These are phyloP conservation scores for Emmelina monodactyla DNA, from an alignment of 2,888 invertebrate species.

Conservation along the genomic window DNA sequence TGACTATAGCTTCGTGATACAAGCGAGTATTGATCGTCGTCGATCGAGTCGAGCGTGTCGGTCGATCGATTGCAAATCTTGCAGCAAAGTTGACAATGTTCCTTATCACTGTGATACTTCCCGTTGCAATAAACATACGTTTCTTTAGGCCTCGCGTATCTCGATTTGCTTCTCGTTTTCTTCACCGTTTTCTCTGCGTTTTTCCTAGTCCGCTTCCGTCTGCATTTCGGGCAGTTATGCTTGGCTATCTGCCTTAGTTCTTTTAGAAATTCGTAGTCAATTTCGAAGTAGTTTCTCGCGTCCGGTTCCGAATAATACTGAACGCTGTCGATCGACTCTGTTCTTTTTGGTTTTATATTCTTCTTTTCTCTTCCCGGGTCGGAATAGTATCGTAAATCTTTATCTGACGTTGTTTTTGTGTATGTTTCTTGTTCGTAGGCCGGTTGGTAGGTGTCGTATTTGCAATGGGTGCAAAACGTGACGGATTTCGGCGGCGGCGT, in stretches of 20 bases:
- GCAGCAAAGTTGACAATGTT: constrained; percentile 51
- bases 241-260: constrained; percentile 50
- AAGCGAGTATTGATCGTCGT: constrained; percentile 45
- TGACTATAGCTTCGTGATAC: constrained; percentile 43
- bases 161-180: constrained; percentile 21
- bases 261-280: constrained; percentile 56
- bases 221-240: constrained; percentile 50
- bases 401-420: constrained; percentile 21
- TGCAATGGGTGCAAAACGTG: constrained; percentile 38
- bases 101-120: constrained; percentile 39
- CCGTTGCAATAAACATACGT: constrained; percentile 45
- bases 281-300: constrained; percentile 55
- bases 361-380: constrained; percentile 33
- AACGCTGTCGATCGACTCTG: constrained; percentile 33
- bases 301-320: constrained; percentile 60
- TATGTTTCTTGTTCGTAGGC: constrained; percentile 15
- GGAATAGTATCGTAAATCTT: constrained; percentile 39
- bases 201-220: constrained; percentile 27
- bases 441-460: constrained; percentile 15
- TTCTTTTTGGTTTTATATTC: constrained; percentile 17
- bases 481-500: constrained; percentile 36
- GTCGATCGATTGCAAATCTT: constrained; percentile 42
- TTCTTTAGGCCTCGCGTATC: constrained; percentile 24
- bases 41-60: constrained; percentile 45
- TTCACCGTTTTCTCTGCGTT: constrained; percentile 19